Base-by-base conservation (phyloP, 2,888 invertebrate genomes). In the Nebria salina region DNA sequence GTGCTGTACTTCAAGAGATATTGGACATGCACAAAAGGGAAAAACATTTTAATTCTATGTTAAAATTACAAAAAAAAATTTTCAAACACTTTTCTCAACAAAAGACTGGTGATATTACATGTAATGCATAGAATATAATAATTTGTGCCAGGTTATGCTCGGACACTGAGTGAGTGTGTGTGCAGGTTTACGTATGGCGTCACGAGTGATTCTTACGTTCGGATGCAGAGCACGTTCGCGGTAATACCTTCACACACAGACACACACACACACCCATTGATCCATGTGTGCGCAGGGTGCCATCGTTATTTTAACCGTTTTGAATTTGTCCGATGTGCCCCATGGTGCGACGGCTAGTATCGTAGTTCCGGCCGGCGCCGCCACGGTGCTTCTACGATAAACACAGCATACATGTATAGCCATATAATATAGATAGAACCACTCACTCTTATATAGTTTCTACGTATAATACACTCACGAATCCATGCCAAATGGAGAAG, bases 161-260 rank as follows among this genome's bases (percentile, higher is more conserved):
- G 70, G 70, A 70, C 70, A 70, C 70, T 70, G 25, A 25, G 70
- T 25, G 70, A n/a, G 70, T 26, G 66, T n/a, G 13, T 66, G 15
- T 70, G 34, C 70, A 70, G 70, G 70, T 70, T 70, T 34, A 26
- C 26, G 11, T 70, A 26, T 20, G 70, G 70, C 20, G 54, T 42
- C 80, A 76, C 76, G 81, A 85, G 86, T 88, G 88, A 88, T 88
- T 87, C 88, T 87, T 88, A 87, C 85, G 87, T 88, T 87, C 86
- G 86, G 86, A 88, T 88, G 88, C 88, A 87, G 86, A 86, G 86
- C 88, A 88, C 88, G 88, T 88, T 87, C 86, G 86, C 7, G 84
- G 85, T 88, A 88, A 88, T 88, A 86, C 88, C 87, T 85, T 87
- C 88, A 87, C 87, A 54, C 13, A 88, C 87, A 88, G 87, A 34